Percentiles rank a stretch among this genome's conserved stretches.
phyloP scores from a whole-genome alignment of 1,140 invertebrate genomes.

The Calycopis cecrops region DNA sequence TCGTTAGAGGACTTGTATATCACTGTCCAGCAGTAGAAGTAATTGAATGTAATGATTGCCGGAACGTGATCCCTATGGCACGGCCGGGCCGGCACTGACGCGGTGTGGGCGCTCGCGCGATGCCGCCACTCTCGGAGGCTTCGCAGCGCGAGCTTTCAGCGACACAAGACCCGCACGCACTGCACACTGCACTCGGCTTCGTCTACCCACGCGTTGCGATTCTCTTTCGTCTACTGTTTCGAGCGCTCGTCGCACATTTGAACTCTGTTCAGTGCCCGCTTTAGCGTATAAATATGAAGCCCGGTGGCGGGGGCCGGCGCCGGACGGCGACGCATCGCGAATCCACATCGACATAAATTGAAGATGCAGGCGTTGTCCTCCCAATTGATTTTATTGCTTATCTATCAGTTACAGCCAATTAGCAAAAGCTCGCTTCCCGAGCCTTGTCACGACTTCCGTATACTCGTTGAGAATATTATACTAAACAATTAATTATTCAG shows the following conservation, averaged over 20 bases:
- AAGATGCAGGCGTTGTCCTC: conserved; percentile 69
- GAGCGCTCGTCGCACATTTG: conserved; percentile 70
- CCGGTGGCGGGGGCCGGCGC: conserved; percentile 66
- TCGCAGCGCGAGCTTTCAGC: conserved; percentile 70
- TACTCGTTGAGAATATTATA: conserved; percentile 41
- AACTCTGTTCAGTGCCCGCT: conserved; percentile 67
- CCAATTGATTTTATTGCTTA: conserved; percentile 70
- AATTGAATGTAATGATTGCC: conserved; percentile 33
- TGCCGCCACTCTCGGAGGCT: conserved; percentile 60
- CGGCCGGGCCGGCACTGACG: conserved; percentile 71
- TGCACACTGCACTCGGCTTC: conserved; percentile 73
- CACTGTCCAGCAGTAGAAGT: conserved; percentile 55
- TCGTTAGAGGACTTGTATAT: conserved; percentile 36
- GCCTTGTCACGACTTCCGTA: conserved; percentile 56
- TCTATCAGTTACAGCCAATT: conserved; percentile 67
- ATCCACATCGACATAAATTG: conserved; percentile 69
- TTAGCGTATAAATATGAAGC: conserved; percentile 72
- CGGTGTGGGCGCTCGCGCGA: conserved; percentile 58
- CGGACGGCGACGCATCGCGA: conserved; percentile 64
- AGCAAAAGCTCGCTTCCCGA: conserved; percentile 56
- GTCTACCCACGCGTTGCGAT: conserved; percentile 64
- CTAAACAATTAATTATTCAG: conserved; percentile 1
- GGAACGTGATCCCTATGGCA: conserved; percentile 65
- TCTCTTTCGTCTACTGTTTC: conserved; percentile 69
- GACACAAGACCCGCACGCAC: conserved; percentile 69